These are phyloP conservation scores for Petrolisthes cinctipes DNA, from an alignment of 2,888 invertebrate species.

Conservation along the genomic window DNA sequence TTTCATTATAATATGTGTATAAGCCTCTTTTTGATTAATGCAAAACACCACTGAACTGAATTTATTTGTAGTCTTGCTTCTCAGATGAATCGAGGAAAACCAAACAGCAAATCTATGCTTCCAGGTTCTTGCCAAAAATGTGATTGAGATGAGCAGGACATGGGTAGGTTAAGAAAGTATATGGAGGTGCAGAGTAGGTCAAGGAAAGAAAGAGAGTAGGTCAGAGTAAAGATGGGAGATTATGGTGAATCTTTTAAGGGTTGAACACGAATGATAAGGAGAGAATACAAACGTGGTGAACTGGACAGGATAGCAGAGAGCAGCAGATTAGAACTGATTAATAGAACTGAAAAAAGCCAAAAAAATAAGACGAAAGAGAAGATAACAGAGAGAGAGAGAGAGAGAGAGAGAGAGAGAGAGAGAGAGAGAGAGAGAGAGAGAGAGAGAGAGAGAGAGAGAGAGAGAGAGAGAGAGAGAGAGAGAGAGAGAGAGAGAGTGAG, in stretches of 20 bases:
- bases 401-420: background rate
- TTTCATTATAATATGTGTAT: too few relatives aligned
- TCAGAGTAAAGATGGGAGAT: background rate
- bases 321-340: too few relatives aligned
- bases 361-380: background rate
- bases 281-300: too few relatives aligned
- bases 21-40: too few relatives aligned
- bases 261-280: too few relatives aligned
- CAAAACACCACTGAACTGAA: too few relatives aligned
- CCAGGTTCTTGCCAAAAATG: too few relatives aligned
- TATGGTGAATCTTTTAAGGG: background rate
- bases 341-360: too few relatives aligned
- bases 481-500: background rate
- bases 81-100: too few relatives aligned
- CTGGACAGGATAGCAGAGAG: too few relatives aligned
- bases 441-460: background rate
- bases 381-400: background rate
- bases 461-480: background rate
- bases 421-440: background rate
- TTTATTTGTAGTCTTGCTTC: too few relatives aligned
- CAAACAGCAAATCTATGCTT: too few relatives aligned
- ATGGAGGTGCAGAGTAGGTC: background rate
- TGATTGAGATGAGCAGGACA: background rate
- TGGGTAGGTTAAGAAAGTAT: background rate
- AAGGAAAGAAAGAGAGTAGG: background rate